Base-by-base conservation (phyloP, 2,888 invertebrate genomes). In the Margaritifera margaritifera region DNA sequence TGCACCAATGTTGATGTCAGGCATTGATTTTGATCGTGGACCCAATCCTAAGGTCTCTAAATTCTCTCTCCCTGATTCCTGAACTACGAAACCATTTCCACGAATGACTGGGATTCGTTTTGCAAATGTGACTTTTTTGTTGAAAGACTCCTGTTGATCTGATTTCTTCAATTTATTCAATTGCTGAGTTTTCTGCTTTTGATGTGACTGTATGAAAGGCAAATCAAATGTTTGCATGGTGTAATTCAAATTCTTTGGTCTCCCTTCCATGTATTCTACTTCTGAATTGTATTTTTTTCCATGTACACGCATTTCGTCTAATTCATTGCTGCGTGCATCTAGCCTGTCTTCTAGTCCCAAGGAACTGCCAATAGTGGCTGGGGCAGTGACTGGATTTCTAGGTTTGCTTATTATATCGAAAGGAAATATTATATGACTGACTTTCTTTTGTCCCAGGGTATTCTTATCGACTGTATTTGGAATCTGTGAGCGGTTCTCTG, bases 201-300 rank as follows among this genome's bases (percentile, higher is more conserved):
- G 78, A 22, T 81, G 79, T 0, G 74, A 63, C 3, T 77, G 68
- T 18, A 81, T 81, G 51, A 65, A 69, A 6, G 81, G 81, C 0
- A 79, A 64, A 55, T 79, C 81, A 64, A 81, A 71, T 56, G 61
- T 69, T 58, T 71, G 65, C 63, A 66, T 20, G 18, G 73, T 65
- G 24, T 62, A 25, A 22, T 11, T 8, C 59, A 55, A 11, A 56
- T 54, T 42, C 53, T 51, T 20, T 31, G 57, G 31, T 56, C 24
- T 52, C 27, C 56, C n/a, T 64, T 62, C 25, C 8, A 27, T 5
- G 62, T 20, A 54, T 57, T 57, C 25, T 51, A 54, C 22, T 58
- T 64, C 19, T 55, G 61, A 22, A 42, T n/a, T 22, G 52, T 60
- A 24, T 25, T 31, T 4, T 66, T 61, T 25, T 52, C 54, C 18